phyloP scores from a whole-genome alignment of 1,140 invertebrate genomes.

The Drosophila seguyi region DNA sequence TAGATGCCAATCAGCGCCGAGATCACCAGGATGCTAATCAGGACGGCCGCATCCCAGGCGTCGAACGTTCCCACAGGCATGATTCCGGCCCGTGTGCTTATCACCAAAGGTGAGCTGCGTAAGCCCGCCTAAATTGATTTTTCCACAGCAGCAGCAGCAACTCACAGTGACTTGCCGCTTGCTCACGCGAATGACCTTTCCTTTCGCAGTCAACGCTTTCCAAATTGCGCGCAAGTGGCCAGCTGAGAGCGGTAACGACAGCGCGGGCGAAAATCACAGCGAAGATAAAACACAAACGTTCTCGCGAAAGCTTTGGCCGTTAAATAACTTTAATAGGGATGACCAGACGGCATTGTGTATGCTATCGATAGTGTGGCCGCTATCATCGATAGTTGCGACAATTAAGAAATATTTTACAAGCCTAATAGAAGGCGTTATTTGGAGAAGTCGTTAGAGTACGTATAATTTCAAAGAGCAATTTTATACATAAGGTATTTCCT shows the following conservation, averaged over 20 bases:
- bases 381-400: not conserved
- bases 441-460: no score
- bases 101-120: constrained; percentile 13
- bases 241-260: constrained; percentile 25
- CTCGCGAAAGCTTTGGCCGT: constrained; percentile 27
- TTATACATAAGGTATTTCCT: no score
- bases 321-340: constrained; percentile 23
- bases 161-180: constrained; percentile 20
- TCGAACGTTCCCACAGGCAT: constrained; percentile 71
- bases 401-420: no score
- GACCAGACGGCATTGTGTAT: not conserved
- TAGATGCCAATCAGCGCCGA: constrained; percentile 92
- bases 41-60: constrained; percentile 89
- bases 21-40: constrained; percentile 87
- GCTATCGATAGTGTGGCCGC: not conserved
- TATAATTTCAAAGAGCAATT: no score
- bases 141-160: constrained; percentile 29
- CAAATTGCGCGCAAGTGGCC: constrained; percentile 43
- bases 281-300: constrained; percentile 11
- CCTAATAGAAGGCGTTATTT: no score
- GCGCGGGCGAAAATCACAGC: constrained; percentile 25
- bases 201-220: constrained; percentile 58
- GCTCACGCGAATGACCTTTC: constrained; percentile 59
- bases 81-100: constrained; percentile 13
- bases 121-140: constrained; percentile 65